Evolutionary conservation across 2,113 vertebrate genomes (phyloP), one percentile per base, ranked within the genome.

Genomic region (Microtus oregoni): DNA sequence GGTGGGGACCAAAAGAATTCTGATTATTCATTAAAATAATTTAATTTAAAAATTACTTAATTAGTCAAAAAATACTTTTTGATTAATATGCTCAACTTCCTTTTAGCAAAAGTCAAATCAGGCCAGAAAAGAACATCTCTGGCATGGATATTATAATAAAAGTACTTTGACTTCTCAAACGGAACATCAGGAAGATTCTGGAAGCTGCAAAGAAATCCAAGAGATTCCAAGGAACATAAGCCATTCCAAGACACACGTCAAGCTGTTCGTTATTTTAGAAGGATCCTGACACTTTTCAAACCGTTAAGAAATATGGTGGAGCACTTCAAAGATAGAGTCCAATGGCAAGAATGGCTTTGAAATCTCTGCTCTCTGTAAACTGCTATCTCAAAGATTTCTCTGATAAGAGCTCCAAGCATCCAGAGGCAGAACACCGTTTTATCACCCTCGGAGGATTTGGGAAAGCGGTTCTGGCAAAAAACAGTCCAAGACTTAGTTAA

Each of bases 161-260:
- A 20, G 99, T 79, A 94, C 98, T 98, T 94, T 98, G 99, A 96
- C 99, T 99, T 72, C 77, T 94, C 19, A 97, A 92, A 0, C 96
- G 96, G 3, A 96, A 47, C 3, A 10, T 63, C 52, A 98, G 90
- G 30, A 94, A 96, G 41, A 63, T 86, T 95, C 98, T 98, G 70
- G 99, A 98, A n/a, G 98, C 97, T 50, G 97, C 73, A 85, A 41
- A 99, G 98, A 32, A 98, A 97, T 97, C 99, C 99, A n/a, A 99
- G 97, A 41, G 99, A 98, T 50, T 99, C 99, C 95, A 61, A 38
- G 79, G 61, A 61, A 38, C 22, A 15, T 24, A 82, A 99, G 98
- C 47, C 99, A 98, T 55, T 99, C 99, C 95, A 99, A 86, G 68
- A 99, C 98, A 89, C 98, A 95, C 10, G 98, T 97, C 73, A 99